Percentiles rank a stretch among this genome's conserved stretches.
These are phyloP conservation scores for Apistogramma diplotaenia DNA, from an alignment of 2,113 vertebrate genomes.

Conservation along the genomic window DNA sequence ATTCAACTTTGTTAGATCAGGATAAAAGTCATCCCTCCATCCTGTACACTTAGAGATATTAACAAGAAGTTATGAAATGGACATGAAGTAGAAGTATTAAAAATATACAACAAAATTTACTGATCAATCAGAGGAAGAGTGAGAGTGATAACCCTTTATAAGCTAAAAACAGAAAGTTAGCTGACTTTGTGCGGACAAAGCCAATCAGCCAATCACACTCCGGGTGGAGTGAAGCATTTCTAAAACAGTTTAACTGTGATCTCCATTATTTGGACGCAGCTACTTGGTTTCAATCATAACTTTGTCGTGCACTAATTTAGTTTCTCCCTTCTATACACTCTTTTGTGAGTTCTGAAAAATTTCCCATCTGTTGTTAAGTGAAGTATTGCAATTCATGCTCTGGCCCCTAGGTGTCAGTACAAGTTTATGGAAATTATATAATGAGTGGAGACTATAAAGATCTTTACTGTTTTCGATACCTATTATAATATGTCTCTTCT, in stretches of 20 bases:
- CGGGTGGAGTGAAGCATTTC: neutral
- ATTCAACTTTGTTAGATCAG: neutral
- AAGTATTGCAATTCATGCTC: slow-evolving; percentile 21
- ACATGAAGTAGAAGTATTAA: neutral
- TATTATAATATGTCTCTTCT: neutral
- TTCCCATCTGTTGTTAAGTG: neutral
- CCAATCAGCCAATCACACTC: neutral
- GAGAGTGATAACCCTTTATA: neutral
- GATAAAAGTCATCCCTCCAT: neutral
- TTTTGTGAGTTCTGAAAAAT: neutral
- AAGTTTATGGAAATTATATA: neutral
- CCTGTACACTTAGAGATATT: no score
- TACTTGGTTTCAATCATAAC: neutral
- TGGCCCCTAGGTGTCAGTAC: slow-evolving; percentile 67
- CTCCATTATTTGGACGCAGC: neutral
- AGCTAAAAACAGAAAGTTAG: neutral
- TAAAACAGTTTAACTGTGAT: neutral
- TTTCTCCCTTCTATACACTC: neutral
- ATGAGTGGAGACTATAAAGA: neutral
- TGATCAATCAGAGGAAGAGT: neutral
- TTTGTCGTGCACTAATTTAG: neutral
- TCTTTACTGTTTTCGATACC: neutral
- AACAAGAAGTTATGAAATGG: no score
- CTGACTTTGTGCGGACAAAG: neutral
- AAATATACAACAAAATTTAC: neutral